These are phyloP conservation scores for Arrhamphus sclerolepis DNA, from an alignment of 2,797 vertebrate species.

Conservation along the genomic window DNA sequence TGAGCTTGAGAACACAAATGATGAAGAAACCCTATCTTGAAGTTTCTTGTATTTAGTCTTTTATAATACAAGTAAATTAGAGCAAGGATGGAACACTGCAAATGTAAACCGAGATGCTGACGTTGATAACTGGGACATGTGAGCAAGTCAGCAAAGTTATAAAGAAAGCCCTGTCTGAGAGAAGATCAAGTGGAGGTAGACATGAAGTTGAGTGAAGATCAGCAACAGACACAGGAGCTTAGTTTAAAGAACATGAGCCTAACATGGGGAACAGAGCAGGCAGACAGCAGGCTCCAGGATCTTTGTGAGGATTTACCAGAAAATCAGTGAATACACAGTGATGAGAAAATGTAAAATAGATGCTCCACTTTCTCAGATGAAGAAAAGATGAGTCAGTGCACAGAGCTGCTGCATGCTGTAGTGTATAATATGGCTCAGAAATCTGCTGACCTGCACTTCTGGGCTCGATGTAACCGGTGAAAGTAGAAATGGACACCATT, in stretches of 20 bases:
- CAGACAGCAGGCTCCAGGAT: slow-evolving; percentile 33
- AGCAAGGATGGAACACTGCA: not conserved
- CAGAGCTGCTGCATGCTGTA: too few relatives aligned
- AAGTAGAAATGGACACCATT: not conserved
- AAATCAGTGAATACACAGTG: slow-evolving; percentile 12
- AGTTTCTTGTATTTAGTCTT: not conserved
- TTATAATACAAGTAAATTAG: not conserved
- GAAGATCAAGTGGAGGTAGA: slow-evolving; percentile 32
- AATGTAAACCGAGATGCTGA: slow-evolving; percentile 11
- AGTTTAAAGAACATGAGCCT: slow-evolving; percentile 36
- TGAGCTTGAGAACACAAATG: too few relatives aligned
- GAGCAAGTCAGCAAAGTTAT: slow-evolving; percentile 13
- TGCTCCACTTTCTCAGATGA: slow-evolving; percentile 2
- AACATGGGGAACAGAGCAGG: slow-evolving; percentile 44
- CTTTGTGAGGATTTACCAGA: slow-evolving; percentile 39
- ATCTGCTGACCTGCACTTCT: not conserved
- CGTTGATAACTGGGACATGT: slow-evolving; percentile 26
- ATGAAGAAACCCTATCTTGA: too few relatives aligned
- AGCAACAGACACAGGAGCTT: slow-evolving; percentile 41
- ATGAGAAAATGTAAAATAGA: slow-evolving; percentile 36
- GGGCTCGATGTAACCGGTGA: not conserved
- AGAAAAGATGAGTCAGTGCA: not conserved
- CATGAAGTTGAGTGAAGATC: slow-evolving; percentile 43
- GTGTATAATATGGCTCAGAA: too few relatives aligned
- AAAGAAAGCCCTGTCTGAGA: slow-evolving; percentile 24